Conservation (phyloP, 1,140 invertebrate genomes). For the Formica selysi region DNA sequence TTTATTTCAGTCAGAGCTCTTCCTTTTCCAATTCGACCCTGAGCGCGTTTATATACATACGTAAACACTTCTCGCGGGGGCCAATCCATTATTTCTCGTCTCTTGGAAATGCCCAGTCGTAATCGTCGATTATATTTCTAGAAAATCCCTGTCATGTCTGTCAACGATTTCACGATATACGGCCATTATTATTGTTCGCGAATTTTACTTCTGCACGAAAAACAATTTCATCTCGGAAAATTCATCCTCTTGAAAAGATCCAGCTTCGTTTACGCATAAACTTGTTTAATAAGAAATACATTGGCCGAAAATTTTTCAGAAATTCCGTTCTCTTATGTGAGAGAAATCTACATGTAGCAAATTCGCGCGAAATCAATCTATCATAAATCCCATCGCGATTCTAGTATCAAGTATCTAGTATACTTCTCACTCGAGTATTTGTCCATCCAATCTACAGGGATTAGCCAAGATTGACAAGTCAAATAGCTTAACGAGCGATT, state of each 20-base stretch:
- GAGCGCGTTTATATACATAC: conserved; percentile 4
- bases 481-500: conserved; percentile 7
- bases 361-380: neutral
- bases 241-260: neutral
- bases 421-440: neutral
- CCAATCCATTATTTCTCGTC: conserved; percentile 41
- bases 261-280: neutral
- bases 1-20: neutral
- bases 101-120: conserved; percentile 70
- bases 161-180: neutral
- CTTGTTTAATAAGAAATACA: neutral
- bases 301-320: neutral
- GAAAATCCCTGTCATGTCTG: conserved; percentile 25
- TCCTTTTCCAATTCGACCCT: conserved; percentile 9
- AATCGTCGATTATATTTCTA: conserved; percentile 59
- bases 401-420: neutral
- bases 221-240: neutral
- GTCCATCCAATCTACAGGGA: neutral
- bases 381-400: neutral
- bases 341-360: neutral
- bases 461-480: conserved; percentile 11
- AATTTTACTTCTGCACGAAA: neutral
- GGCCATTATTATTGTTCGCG: neutral
- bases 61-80: neutral
- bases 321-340: neutral